Percentiles rank a stretch among this genome's conserved stretches.
Conservation (phyloP, 1,140 invertebrate species). For the Ceratoteleas bidentatus region DNA sequence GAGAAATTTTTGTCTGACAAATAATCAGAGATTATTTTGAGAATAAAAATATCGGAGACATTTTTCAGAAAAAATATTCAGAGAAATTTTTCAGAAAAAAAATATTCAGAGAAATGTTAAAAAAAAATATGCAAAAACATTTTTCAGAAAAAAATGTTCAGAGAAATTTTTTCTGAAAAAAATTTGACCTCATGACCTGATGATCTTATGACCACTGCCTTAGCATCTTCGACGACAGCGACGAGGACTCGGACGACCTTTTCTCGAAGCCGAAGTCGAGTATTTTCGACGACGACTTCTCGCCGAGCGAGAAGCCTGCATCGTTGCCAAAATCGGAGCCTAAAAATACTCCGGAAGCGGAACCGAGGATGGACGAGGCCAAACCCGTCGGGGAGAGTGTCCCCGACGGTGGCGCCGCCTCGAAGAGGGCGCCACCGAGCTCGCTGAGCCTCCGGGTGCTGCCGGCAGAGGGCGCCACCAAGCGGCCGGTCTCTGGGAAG, state of each 20-base stretch:
- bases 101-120: too few species aligned
- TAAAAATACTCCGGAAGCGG: conserved; percentile 24
- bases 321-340: conserved; percentile 29
- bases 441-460: conserved; percentile 26
- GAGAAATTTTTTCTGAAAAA: too few species aligned
- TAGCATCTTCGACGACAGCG: conserved; percentile 58
- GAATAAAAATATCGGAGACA: too few species aligned
- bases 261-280: conserved; percentile 40
- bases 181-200: too few species aligned
- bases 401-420: conserved; percentile 21
- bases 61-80: too few species aligned
- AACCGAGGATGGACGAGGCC: conserved; percentile 11
- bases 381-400: conserved; percentile 23
- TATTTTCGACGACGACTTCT: conserved; percentile 39
- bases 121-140: too few species aligned
- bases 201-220: too few species aligned
- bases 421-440: conserved; percentile 33
- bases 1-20: too few species aligned
- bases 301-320: conserved; percentile 4
- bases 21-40: too few species aligned
- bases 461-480: not conserved
- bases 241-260: conserved; percentile 52
- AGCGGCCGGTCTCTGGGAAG: conserved; percentile 74
- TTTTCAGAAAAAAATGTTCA: too few species aligned
- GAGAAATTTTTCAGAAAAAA: too few species aligned